Evolutionary conservation across 2,113 vertebrate species (phyloP).

Genomic region (Eurypyga helias): DNA sequence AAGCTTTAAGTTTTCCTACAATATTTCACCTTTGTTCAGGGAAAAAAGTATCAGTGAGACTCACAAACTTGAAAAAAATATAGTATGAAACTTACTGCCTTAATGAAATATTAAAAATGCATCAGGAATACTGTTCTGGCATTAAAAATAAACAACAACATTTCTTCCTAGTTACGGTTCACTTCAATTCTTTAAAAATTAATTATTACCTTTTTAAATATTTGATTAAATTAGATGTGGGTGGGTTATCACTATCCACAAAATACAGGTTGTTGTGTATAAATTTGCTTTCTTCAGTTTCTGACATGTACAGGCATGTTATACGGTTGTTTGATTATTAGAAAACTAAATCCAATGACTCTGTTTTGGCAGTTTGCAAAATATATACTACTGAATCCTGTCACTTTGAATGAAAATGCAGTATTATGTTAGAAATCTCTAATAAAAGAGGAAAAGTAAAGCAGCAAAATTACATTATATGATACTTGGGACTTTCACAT

Average conservation of each 20-base stretch:
- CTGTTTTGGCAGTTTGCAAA: conserved; percentile 36
- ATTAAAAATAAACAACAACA: conserved; percentile 83
- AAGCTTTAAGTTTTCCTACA: neutral
- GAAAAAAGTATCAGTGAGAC: conserved; percentile 17
- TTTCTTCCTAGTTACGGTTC: conserved; percentile 76
- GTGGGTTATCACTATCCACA: conserved; percentile 69
- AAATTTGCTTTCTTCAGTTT: conserved; percentile 63
- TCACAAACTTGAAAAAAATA: conserved; percentile 67
- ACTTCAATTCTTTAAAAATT: conserved; percentile 83
- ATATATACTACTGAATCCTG: neutral
- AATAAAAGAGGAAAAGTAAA: conserved; percentile 3
- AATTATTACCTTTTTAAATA: conserved; percentile 83
- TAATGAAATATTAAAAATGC: conserved; percentile 83
- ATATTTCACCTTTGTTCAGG: conserved; percentile 37
- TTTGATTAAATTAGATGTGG: conserved; percentile 83
- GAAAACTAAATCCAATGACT: conserved; percentile 38
- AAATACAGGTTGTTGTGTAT: conserved; percentile 51
- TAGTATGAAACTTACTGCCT: conserved; percentile 67
- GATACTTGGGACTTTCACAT: neutral
- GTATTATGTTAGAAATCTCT: neutral
- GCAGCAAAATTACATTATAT: neutral
- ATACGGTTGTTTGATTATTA: conserved; percentile 57
- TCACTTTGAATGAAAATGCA: conserved; percentile 52
- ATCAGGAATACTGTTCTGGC: conserved; percentile 79
- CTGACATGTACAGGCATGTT: conserved; percentile 64